Conservation (phyloP, 2,888 invertebrate genomes). For the Drosophila lutescens region DNA sequence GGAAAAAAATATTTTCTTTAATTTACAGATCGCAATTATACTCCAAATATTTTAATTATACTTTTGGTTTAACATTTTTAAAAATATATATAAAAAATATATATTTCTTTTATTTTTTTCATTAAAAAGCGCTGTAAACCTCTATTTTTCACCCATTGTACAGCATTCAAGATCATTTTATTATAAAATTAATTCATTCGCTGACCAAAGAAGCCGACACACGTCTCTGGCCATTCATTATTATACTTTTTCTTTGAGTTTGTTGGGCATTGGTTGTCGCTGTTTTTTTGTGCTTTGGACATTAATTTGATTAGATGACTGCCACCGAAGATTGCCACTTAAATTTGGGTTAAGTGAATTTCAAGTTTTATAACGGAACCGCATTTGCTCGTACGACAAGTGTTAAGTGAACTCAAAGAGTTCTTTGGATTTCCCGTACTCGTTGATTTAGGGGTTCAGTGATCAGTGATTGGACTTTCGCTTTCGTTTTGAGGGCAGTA, state of each 20-base stretch:
- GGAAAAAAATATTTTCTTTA: too few species aligned
- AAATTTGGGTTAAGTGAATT: conserved; percentile 58
- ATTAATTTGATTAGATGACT: conserved; percentile 55
- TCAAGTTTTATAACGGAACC: conserved; percentile 32
- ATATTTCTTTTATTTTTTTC: too few species aligned
- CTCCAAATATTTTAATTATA: too few species aligned
- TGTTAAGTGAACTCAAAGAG: conserved; percentile 12
- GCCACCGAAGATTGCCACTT: conserved; percentile 42
- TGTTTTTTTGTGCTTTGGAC: conserved; percentile 31
- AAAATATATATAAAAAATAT: too few species aligned
- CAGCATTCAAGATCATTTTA: conserved; percentile 25
- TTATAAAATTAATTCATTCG: conserved; percentile 29
- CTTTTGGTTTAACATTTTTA: too few species aligned
- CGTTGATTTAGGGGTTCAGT: background rate
- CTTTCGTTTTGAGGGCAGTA: conserved; percentile 36
- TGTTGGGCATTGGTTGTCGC: conserved; percentile 5
- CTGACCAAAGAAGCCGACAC: conserved; percentile 37
- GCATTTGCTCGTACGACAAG: background rate
- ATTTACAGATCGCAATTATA: too few species aligned
- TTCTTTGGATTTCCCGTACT: conserved; percentile 13
- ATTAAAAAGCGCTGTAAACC: too few species aligned
- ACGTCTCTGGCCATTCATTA: conserved; percentile 35
- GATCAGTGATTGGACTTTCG: conserved; percentile 54
- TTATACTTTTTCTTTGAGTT: conserved; percentile 2
- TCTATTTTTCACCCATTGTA: conserved; percentile 26